These are phyloP conservation scores for Drosophila longiperda DNA, from an alignment of 2,888 invertebrate species.

Conservation along the genomic window DNA sequence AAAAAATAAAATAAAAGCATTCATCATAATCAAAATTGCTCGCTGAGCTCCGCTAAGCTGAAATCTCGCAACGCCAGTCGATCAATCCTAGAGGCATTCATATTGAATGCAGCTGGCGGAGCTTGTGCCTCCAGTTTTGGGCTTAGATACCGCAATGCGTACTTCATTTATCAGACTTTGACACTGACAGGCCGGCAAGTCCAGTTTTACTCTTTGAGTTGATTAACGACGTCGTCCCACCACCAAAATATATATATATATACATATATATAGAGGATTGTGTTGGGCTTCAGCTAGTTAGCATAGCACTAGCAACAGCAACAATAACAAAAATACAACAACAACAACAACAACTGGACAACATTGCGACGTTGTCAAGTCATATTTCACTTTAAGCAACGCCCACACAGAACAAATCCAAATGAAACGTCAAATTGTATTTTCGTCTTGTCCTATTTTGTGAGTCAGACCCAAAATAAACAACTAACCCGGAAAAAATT, in stretches of 20 bases:
- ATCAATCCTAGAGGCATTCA: slow-evolving; percentile 16
- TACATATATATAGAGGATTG: neutral
- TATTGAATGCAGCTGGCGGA: slow-evolving; percentile 3
- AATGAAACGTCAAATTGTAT: slow-evolving; percentile 72
- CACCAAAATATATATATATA: slow-evolving; percentile 10
- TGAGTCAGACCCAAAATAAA: slow-evolving; percentile 17
- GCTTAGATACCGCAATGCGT: slow-evolving; percentile 34
- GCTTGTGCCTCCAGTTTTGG: slow-evolving; percentile 16
- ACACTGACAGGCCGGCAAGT: slow-evolving; percentile 65
- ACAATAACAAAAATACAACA: neutral
- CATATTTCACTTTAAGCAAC: slow-evolving; percentile 73
- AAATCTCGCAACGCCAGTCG: slow-evolving; percentile 10
- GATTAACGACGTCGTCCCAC: slow-evolving; percentile 64
- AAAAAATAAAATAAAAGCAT: neutral
- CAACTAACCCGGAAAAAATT: neutral
- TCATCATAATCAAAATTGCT: slow-evolving; percentile 31
- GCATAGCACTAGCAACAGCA: slow-evolving; percentile 31
- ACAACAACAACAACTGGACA: slow-evolving; percentile 29
- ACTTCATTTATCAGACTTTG: slow-evolving; percentile 77
- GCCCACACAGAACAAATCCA: slow-evolving; percentile 63
- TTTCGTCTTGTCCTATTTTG: slow-evolving; percentile 52
- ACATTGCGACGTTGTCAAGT: slow-evolving; percentile 64
- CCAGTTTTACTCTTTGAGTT: slow-evolving; percentile 62
- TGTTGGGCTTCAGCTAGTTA: slow-evolving; percentile 34
- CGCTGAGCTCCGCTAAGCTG: slow-evolving; percentile 3